Evolutionary conservation across 1,140 invertebrate species (phyloP).

Genomic region (Drosophila kepulauana): DNA sequence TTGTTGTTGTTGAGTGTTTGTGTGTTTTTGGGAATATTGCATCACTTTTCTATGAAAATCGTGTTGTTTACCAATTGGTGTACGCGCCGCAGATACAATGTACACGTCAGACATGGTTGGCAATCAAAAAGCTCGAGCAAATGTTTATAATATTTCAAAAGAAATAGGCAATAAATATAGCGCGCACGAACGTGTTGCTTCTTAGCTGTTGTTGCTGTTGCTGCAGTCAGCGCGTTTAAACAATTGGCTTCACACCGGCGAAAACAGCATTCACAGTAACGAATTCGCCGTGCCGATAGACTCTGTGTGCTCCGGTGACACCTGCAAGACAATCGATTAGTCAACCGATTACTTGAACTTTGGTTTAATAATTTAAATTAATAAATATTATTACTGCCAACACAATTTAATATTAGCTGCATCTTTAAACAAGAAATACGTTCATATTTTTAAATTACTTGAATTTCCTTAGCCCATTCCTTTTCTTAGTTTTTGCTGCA

Average conservation of each 20-base stretch:
- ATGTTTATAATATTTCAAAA: conserved; percentile 31
- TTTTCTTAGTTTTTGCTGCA: too few species aligned
- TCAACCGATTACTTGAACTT: background rate
- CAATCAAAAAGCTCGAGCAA: conserved; percentile 5
- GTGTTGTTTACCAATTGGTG: conserved; percentile 82
- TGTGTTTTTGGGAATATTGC: conserved; percentile 14
- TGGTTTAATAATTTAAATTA: background rate
- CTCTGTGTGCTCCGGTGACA: conserved; percentile 1
- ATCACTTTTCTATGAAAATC: conserved; percentile 12
- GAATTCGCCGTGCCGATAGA: conserved; percentile 30
- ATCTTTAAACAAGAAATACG: too few species aligned
- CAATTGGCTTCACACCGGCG: conserved; percentile 32
- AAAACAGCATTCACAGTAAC: background rate
- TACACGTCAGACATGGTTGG: conserved; percentile 76
- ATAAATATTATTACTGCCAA: background rate
- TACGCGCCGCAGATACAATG: conserved; percentile 85
- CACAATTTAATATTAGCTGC: background rate
- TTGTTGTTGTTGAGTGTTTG: conserved; percentile 23
- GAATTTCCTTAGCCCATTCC: too few species aligned
- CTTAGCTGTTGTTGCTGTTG: background rate
- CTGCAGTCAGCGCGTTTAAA: conserved; percentile 23
- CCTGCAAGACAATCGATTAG: background rate
- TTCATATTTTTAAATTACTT: too few species aligned
- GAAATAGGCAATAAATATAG: conserved; percentile 33
- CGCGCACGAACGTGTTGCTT: background rate